Evolutionary conservation across 2,888 invertebrate genomes (phyloP), one percentile per base, ranked within the genome.

Genomic region (Megaustenia siamemsis): DNA sequence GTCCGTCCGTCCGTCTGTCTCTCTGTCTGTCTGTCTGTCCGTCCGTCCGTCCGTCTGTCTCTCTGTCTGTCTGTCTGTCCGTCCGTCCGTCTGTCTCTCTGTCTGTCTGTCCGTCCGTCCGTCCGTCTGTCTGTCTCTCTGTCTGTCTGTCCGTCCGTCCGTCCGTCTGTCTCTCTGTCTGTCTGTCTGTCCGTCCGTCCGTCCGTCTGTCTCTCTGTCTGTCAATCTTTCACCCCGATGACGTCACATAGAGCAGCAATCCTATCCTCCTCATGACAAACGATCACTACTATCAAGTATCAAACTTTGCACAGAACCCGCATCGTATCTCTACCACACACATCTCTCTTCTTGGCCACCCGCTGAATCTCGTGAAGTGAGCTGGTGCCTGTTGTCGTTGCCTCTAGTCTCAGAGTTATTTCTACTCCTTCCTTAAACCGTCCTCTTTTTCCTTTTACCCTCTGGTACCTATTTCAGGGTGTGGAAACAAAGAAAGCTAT

Each of bases 81-180:
- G 28, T 68, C 83, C 32, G 21, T 49, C 35, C 68, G 35, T 76
- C 66, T 35, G 28, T 83, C 82, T 63, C 38, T 28, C 43, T 75
- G 24, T 28, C 24, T 75, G 28, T 66, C 68, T 24, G 21, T 45
- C 45, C 66, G 40, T 68, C 35, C 40, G 24, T 76, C 45, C 49
- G 12, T 45, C 45, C 49, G 43, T 60, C 49, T 21, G 18, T 49
- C 76, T 43, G 21, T 40, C 40, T 76, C 66, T 66, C 66, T 35
- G 28, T 83, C 75, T 82, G 40, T 35, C 28, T 63, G 32, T 43
- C 63, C 60, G 24, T 28, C 24, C 63, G 40, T 60, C n/a, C 6
- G 63, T 78, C 18, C 32, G 3, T 32, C 69, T 10, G 10, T 60
- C 24, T 15, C 10, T n/a, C 5, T 32, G 32, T 18, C 35, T 15